These are phyloP conservation scores for Platorchestia sp. DNA, from an alignment of 1,140 invertebrate genomes.

Conservation along the genomic window DNA sequence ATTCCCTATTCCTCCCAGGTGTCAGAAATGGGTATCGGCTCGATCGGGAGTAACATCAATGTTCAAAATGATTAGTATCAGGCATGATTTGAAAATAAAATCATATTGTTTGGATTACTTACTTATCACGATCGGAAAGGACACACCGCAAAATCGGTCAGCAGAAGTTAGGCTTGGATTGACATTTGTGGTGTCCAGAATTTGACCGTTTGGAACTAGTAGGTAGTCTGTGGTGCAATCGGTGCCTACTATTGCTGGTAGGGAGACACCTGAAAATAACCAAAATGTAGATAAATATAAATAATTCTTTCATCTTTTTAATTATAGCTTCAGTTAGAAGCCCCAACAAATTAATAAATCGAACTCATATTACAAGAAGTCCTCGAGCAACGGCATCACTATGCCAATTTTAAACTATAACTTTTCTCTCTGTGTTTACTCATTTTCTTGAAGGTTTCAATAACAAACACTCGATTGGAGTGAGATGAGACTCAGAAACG, in stretches of 20 bases:
- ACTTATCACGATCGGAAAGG: no score
- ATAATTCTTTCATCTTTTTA: not conserved
- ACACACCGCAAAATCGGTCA: not conserved
- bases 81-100: no score
- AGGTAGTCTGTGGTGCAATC: not conserved
- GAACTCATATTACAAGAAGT: not conserved
- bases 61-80: no score
- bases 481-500: not conserved
- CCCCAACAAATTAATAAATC: not conserved
- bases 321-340: not conserved
- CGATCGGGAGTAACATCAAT: no score
- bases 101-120: no score
- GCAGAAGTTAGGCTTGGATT: not conserved
- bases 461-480: not conserved
- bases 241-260: not conserved
- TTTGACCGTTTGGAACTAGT: not conserved
- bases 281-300: not conserved
- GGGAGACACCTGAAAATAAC: not conserved
- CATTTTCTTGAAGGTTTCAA: no score
- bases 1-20: no score
- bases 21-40: no score
- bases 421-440: not conserved
- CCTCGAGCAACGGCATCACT: no score
- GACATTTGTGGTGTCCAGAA: not conserved
- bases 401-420: not conserved